Conservation (phyloP, 1,140 invertebrate genomes). For the Orchesella cincta region DNA sequence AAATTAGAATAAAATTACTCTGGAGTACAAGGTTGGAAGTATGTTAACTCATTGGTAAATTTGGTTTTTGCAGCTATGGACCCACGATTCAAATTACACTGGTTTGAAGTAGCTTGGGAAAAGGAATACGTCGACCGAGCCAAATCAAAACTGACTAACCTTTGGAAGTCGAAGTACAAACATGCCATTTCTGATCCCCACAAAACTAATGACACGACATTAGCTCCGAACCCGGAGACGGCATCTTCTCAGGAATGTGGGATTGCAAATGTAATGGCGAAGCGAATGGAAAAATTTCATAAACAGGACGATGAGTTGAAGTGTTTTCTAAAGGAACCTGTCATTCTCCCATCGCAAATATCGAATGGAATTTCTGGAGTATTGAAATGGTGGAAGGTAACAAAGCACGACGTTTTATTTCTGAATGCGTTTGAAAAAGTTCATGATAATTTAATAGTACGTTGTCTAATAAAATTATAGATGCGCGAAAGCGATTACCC, state of each 20-base stretch:
- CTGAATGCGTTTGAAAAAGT: background rate
- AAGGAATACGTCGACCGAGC: background rate
- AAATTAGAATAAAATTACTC: background rate
- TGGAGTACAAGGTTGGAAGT: background rate
- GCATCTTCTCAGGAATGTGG: background rate
- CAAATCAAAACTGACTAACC: background rate
- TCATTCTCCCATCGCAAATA: background rate
- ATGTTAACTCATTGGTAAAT: background rate
- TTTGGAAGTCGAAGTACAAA: background rate
- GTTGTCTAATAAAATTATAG: background rate
- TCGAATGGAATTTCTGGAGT: background rate
- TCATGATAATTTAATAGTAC: background rate
- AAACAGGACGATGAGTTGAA: background rate
- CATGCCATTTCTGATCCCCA: background rate
- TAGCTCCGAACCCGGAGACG: background rate
- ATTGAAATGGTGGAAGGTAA: background rate
- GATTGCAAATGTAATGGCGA: background rate
- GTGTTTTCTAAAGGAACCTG: background rate
- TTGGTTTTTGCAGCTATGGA: background rate
- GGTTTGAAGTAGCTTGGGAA: background rate
- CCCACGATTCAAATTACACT: conserved; percentile 8
- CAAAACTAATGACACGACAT: background rate
- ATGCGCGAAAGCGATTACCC: conserved; percentile 27
- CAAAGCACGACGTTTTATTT: no score
- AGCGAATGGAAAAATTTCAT: background rate